These are phyloP conservation scores for Spea bombifrons DNA, from an alignment of 2,113 vertebrate species.

Conservation along the genomic window DNA sequence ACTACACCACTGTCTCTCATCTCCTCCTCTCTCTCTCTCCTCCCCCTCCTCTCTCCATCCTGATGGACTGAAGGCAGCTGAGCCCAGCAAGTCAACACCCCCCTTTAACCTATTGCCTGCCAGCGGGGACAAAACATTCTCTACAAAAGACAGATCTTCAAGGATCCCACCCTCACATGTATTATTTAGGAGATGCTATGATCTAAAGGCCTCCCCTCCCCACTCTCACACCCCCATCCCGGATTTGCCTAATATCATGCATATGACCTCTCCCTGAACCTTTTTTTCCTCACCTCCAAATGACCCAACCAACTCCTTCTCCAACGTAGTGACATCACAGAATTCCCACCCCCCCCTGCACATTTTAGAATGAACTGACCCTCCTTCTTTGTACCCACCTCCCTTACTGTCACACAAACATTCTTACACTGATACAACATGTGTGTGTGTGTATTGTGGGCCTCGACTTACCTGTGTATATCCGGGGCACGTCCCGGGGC, in stretches of 20 bases:
- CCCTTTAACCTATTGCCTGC: conserved; percentile 41
- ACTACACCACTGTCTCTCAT: conserved; percentile 23
- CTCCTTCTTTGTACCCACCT: conserved; percentile 34
- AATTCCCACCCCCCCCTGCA: conserved; percentile 24
- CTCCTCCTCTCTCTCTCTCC: not conserved
- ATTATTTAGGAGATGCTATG: conserved; percentile 26
- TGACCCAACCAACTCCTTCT: conserved; percentile 42
- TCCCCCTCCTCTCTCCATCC: conserved; percentile 39
- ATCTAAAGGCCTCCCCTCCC: conserved; percentile 35
- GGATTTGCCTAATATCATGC: conserved; percentile 45
- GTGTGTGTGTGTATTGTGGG: too few species aligned
- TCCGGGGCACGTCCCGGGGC: too few species aligned
- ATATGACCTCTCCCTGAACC: conserved; percentile 44
- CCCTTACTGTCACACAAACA: not conserved
- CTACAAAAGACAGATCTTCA: conserved; percentile 28
- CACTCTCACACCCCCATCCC: conserved; percentile 21
- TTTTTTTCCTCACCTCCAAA: conserved; percentile 41
- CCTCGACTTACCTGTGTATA: too few species aligned
- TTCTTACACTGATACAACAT: too few species aligned
- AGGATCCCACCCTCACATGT: conserved; percentile 17
- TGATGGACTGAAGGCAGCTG: conserved; percentile 45
- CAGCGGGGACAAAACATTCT: conserved; percentile 23
- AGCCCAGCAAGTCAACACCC: conserved; percentile 42
- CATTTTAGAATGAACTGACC: conserved; percentile 40
- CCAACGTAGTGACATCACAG: conserved; percentile 34